Base-by-base conservation (phyloP, 2,113 vertebrate species). In the Prunella himalayana region DNA sequence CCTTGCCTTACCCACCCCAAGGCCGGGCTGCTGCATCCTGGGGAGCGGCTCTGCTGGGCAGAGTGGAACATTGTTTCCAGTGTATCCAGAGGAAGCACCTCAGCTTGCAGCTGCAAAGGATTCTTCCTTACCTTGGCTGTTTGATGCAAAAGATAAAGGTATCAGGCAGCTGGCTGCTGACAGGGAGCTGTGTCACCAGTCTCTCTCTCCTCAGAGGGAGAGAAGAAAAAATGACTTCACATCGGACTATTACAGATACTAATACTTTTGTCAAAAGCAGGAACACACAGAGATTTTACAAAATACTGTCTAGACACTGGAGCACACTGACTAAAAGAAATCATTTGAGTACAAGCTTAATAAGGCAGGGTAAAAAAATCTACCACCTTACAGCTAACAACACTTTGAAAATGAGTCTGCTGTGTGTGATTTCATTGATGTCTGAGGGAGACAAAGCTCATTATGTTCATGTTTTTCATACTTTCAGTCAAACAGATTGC, bases 341-440 rank as follows among this genome's bases (percentile, higher is more conserved):
- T 65, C 42, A 85, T 69, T 84, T 39, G 21, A 87, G 35, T 47
- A 89, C 45, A 82, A 63, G 90, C 78, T 90, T 85, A 94, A 77
- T 86, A 95, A 95, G 94, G 84, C 93, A 95, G 73, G n/a, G 66
- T 93, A 90, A 94, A 92, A 92, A 93, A 86, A 69, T 82, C 59
- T 70, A 63, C 82, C 76, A 88, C 90, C 79, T 93, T 83, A 91
- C 70, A 88, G 65, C 60, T 90, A 95, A 92, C n/a, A 65, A 90
- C 92, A 94, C 82, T 94, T 94, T 7, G 64, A 90, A 93, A 95
- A 95, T 83, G 47, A 96, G 85, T 90, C 92, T 94, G 79, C 92
- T 83, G 75, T 73, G 79, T 90, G 82, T 37, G 79, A 94, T 92
- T 94, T 93, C 68, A 92, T 49, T 63, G 68, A 59, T 90, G 94